A percentile compares a stretch with the other conserved stretches of the same genome.
These are phyloP conservation scores for Gymnothorax reevesii DNA, from an alignment of 2,797 vertebrate genomes.

Conservation along the genomic window DNA sequence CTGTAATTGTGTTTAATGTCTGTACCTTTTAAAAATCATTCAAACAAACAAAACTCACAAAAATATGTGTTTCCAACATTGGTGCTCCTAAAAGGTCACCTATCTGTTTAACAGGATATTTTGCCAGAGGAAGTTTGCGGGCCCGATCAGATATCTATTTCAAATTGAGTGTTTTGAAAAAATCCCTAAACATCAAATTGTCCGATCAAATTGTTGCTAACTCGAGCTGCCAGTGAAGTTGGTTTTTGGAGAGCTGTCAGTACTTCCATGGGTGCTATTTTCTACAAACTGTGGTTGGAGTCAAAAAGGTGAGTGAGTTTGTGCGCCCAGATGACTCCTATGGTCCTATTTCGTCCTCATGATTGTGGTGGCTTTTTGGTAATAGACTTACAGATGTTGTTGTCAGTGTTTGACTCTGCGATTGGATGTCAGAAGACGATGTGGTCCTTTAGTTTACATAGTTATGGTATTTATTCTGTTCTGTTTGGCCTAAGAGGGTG, in stretches of 20 bases:
- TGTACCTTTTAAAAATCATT: not conserved
- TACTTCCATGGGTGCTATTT: not conserved
- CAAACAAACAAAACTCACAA: not conserved
- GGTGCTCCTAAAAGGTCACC: not conserved
- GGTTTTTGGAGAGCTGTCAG: not conserved
- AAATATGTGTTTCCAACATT: not conserved
- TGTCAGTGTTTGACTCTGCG: not conserved
- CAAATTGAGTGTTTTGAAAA: conserved; percentile 10
- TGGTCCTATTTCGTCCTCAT: not conserved
- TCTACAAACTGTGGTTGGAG: not conserved
- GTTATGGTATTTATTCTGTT: not conserved
- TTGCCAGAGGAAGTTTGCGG: not conserved
- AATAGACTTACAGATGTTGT: not conserved
- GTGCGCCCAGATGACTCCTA: not conserved
- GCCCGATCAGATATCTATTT: not conserved
- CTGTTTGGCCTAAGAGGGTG: not conserved
- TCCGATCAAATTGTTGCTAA: not conserved
- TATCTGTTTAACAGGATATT: conserved; percentile 1
- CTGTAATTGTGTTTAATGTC: not conserved
- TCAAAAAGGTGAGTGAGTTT: not conserved
- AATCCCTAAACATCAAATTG: not conserved
- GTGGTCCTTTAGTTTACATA: not conserved
- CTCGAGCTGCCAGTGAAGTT: not conserved
- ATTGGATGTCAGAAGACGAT: not conserved
- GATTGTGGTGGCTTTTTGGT: not conserved